These are phyloP conservation scores for Musca vetustissima DNA, from an alignment of 1,140 invertebrate species.

Conservation along the genomic window DNA sequence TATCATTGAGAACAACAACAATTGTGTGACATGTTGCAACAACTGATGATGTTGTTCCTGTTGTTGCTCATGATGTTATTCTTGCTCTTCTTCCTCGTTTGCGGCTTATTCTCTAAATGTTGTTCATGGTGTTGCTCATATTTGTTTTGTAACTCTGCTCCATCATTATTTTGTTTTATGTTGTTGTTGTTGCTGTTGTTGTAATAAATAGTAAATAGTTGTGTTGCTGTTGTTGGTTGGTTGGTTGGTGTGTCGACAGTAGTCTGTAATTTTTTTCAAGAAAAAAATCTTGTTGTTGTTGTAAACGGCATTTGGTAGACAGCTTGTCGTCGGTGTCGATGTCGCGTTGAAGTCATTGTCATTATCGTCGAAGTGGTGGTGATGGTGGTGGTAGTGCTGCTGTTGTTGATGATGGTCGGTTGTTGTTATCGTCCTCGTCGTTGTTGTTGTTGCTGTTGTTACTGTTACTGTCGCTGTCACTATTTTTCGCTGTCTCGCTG, in stretches of 20 bases:
- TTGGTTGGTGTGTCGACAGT: too few relatives aligned
- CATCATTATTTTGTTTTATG: background rate
- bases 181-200: slow-evolving; percentile 10
- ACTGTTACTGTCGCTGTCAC: background rate
- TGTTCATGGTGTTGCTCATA: slow-evolving; percentile 2
- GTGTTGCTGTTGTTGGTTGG: too few relatives aligned
- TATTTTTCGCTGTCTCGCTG: too few relatives aligned
- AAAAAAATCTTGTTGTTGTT: too few relatives aligned
- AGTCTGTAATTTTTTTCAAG: too few relatives aligned
- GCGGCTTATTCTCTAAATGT: background rate
- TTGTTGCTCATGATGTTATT: too few relatives aligned
- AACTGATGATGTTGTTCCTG: too few relatives aligned
- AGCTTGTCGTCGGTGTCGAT: slow-evolving; percentile 8
- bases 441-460: background rate
- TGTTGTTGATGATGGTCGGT: background rate
- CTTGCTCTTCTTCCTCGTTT: too few relatives aligned
- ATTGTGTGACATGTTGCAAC: too few relatives aligned
- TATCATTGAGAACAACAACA: too few relatives aligned
- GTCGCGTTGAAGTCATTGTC: background rate
- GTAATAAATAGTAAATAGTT: slow-evolving; percentile 16
- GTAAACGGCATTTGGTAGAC: slow-evolving; percentile 6
- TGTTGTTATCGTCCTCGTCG: background rate
- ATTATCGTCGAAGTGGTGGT: background rate
- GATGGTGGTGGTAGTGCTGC: background rate
- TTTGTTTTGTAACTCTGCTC: too few relatives aligned